Evolutionary conservation across 2,888 invertebrate species (phyloP), one percentile per base, ranked within the genome.

Genomic region (Helobdella robusta): DNA sequence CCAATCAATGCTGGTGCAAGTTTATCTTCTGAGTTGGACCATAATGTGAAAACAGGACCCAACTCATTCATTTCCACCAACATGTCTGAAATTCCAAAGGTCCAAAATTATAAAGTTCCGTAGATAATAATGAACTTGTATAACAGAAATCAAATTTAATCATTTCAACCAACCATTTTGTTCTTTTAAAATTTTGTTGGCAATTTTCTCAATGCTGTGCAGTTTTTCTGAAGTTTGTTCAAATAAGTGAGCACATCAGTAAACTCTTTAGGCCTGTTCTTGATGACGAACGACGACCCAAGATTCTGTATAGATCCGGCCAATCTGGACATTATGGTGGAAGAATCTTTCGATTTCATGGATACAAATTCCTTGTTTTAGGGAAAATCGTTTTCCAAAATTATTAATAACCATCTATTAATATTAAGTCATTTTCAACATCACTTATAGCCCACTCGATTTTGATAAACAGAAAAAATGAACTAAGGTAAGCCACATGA

Each of bases 161-260:
- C n/a, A n/a, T n/a, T n/a, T n/a, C n/a, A 50, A 6, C 63, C 59
- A 11, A 71, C 72, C 72, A 46, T 59, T 63, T 36, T 72, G 68
- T 30, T 72, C 72, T 52, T 70, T 71, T 11, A 68, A 25, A 5
- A 72, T 67, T 52, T 70, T 62, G 73, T 82, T 83, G 62, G 85
- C 83, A 70, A 86, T 85, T 73, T 84, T 83, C 72, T 86, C 86
- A 67, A 87, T 81, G 11, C 83, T 82, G 0, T 77, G 75, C 35
- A 87, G 77, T 75, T 86, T 87, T 70, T 86, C 86, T 8, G 83
- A 81, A 87, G 78, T 23, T 81, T 79, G 60, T 77, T 80, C 68
- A 86, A 82, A 74, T 87, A 86, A 58, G 83, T 83, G 70, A 83
- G 83, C 70, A 84, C 82, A 72, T 83, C 82, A 67, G 85, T 84